phyloP scores from a whole-genome alignment of 2,797 vertebrate species.

The Macropodus opercularis region DNA sequence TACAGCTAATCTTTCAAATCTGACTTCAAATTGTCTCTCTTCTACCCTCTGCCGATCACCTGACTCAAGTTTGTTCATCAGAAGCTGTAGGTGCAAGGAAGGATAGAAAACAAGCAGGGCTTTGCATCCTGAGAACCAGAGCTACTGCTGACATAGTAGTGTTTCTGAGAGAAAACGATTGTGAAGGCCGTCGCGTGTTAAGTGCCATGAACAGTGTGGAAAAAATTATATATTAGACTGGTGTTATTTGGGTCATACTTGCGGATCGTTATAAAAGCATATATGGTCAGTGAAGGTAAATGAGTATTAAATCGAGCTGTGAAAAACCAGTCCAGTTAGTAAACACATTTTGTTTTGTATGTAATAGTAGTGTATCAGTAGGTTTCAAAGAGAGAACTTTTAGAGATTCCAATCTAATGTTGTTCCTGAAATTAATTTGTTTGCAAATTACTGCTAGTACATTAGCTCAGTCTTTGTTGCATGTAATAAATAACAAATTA shows the following conservation, averaged over 20 bases:
- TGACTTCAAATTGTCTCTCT: no score
- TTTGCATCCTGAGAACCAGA: no score
- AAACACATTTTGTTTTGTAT: not conserved
- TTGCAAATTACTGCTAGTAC: slow-evolving; percentile 4
- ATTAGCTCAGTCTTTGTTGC: slow-evolving; percentile 17
- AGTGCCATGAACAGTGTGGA: no score
- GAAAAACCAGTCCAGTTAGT: slow-evolving; percentile 4
- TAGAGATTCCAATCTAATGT: not conserved
- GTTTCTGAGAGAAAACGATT: no score
- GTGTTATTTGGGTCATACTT: not conserved
- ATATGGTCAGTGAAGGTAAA: not conserved
- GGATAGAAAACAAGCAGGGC: no score
- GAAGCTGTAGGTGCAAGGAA: no score
- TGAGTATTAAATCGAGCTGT: slow-evolving; percentile 4
- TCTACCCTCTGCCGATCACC: no score
- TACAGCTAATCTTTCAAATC: no score
- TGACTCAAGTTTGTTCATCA: no score
- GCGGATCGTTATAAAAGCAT: slow-evolving; percentile 7
- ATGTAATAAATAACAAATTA: slow-evolving; percentile 25
- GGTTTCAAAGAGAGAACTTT: slow-evolving; percentile 6
- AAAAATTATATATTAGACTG: slow-evolving; percentile 3
- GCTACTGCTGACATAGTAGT: no score
- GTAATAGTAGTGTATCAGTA: not conserved
- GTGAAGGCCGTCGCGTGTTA: no score
- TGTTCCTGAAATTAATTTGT: slow-evolving; percentile 4